Evolutionary conservation across 2,113 vertebrate genomes (phyloP).

Genomic region (Gallinago undulata): DNA sequence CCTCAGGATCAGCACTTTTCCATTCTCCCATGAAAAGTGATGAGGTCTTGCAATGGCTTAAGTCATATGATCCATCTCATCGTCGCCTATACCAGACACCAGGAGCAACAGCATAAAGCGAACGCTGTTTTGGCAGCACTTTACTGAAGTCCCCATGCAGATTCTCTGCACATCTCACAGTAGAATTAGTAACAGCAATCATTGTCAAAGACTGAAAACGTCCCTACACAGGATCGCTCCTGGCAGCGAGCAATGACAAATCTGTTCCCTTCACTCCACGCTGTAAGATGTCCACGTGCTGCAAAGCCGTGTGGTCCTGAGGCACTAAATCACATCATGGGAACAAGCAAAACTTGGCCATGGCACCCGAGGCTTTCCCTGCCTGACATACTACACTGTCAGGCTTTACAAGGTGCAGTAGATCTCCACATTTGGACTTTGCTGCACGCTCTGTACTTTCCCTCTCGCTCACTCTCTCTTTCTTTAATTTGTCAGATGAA

Average conservation of each 20-base stretch:
- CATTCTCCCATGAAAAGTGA: slow-evolving; percentile 83
- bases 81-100: slow-evolving; percentile 66
- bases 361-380: neutral
- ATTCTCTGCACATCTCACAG: slow-evolving; percentile 67
- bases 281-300: slow-evolving; percentile 23
- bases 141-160: slow-evolving; percentile 74
- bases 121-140: slow-evolving; percentile 75
- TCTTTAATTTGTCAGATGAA: slow-evolving; percentile 38
- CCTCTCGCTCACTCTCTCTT: neutral
- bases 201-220: slow-evolving; percentile 53
- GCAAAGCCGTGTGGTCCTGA: neutral
- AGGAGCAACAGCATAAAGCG: slow-evolving; percentile 68
- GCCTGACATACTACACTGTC: slow-evolving; percentile 17
- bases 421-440: neutral
- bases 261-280: slow-evolving; percentile 53
- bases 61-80: slow-evolving; percentile 80
- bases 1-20: slow-evolving; percentile 78
- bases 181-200: slow-evolving; percentile 74
- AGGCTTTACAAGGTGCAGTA: slow-evolving; percentile 16
- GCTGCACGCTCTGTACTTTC: neutral
- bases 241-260: slow-evolving; percentile 60
- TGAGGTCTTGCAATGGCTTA: slow-evolving; percentile 73
- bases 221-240: slow-evolving; percentile 25
- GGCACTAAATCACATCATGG: neutral
- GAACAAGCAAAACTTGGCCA: slow-evolving; percentile 32